Evolutionary conservation across 2,797 vertebrate species (phyloP).

Genomic region (Mareca penelope): DNA sequence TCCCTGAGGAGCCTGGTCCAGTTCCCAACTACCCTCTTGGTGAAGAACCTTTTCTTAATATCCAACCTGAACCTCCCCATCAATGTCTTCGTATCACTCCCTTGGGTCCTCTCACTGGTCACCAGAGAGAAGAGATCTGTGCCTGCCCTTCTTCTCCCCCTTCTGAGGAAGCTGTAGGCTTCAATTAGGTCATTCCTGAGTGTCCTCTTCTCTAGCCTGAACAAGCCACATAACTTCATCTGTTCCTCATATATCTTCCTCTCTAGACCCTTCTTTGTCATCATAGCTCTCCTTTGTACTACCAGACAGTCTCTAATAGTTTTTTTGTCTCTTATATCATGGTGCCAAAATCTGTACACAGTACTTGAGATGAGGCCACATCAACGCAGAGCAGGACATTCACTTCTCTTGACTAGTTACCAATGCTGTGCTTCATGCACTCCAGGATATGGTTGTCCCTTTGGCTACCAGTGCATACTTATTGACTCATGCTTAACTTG

Average conservation of each 20-base stretch:
- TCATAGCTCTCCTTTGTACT: not conserved
- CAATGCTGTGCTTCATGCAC: not conserved
- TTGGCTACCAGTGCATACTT: not conserved
- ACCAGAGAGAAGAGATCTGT: too few relatives aligned
- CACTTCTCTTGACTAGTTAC: not conserved
- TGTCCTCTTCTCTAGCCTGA: not conserved
- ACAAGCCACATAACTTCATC: not conserved
- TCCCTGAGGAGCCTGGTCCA: not conserved
- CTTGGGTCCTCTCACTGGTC: too few relatives aligned
- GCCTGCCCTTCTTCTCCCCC: too few relatives aligned
- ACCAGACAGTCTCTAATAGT: too few relatives aligned
- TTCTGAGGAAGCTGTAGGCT: not conserved
- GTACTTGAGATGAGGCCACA: not conserved
- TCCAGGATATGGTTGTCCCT: not conserved
- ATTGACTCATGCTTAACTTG: not conserved
- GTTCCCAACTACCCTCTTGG: not conserved
- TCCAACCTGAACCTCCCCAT: too few relatives aligned
- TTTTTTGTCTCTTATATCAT: too few relatives aligned
- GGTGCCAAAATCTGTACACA: not conserved
- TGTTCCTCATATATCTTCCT: not conserved
- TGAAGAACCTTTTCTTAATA: too few relatives aligned
- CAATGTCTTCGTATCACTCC: too few relatives aligned
- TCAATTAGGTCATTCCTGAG: not conserved
- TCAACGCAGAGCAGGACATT: too few relatives aligned
- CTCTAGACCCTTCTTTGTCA: not conserved